A percentile compares a stretch with the other conserved stretches of the same genome.
Evolutionary conservation across 2,113 vertebrate genomes (phyloP).

Genomic region (Apus apus): DNA sequence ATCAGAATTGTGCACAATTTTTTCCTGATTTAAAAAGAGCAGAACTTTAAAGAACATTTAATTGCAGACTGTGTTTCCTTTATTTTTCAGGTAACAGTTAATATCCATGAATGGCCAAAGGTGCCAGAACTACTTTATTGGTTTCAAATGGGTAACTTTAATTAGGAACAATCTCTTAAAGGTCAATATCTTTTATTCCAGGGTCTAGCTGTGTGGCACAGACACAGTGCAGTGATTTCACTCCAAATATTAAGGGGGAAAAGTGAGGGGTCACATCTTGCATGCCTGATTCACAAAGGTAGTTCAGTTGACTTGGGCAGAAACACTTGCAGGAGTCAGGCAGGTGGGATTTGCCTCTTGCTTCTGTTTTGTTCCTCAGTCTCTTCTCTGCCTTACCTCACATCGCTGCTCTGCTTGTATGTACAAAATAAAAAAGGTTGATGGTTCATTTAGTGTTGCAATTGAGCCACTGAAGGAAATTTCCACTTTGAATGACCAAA

Average conservation of each 20-base stretch:
- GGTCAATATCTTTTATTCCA: constrained; percentile 39
- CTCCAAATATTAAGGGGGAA: not conserved
- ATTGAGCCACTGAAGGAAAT: not conserved
- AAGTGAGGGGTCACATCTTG: not conserved
- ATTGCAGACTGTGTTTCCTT: not conserved
- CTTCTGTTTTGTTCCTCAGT: not conserved
- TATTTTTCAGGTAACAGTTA: not conserved
- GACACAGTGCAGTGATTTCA: not conserved
- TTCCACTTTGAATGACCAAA: not conserved
- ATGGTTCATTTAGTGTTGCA: not conserved
- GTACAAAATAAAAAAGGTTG: not conserved
- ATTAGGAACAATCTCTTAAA: constrained; percentile 27
- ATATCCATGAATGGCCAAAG: not conserved
- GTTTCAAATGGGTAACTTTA: constrained; percentile 7
- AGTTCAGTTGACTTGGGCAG: not conserved
- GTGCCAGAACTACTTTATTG: not conserved
- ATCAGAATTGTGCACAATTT: no score
- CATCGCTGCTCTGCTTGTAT: not conserved
- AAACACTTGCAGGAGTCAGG: not conserved
- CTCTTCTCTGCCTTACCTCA: not conserved
- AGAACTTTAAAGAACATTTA: not conserved
- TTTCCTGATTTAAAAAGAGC: not conserved
- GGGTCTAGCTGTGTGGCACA: not conserved
- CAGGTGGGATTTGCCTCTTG: not conserved
- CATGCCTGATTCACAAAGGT: not conserved